These are phyloP conservation scores for Dreissena rostriformis DNA, from an alignment of 1,140 invertebrate species.

Conservation along the genomic window DNA sequence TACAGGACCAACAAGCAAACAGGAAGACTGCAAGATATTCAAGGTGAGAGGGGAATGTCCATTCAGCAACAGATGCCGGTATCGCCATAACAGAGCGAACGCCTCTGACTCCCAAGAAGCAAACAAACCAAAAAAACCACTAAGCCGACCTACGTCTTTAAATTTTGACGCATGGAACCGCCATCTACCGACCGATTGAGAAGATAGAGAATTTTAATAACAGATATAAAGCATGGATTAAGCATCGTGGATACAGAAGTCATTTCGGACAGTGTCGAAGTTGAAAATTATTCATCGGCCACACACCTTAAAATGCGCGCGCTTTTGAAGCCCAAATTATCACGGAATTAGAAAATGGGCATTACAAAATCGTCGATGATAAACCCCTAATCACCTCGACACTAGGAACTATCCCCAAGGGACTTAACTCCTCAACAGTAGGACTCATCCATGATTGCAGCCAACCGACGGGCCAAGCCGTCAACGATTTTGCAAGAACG, in stretches of 20 bases:
- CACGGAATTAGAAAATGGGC: constrained; percentile 9
- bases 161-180: constrained; percentile 3
- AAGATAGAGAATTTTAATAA: not conserved
- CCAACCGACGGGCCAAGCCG: not conserved
- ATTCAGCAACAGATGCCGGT: not conserved
- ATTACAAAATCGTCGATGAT: constrained; percentile 27
- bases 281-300: constrained; percentile 10
- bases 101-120: not conserved
- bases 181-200: not conserved
- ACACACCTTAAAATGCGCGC: constrained; percentile 4
- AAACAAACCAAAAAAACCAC: not conserved
- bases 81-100: not conserved
- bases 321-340: constrained; percentile 5
- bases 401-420: constrained; percentile 14
- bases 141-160: not conserved
- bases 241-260: not conserved
- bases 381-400: constrained; percentile 8
- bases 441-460: constrained; percentile 21
- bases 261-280: not conserved
- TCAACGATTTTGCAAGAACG: constrained; percentile 5
- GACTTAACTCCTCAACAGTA: not conserved
- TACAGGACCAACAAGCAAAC: not conserved
- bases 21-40: not conserved
- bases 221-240: not conserved
- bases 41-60: not conserved